Conservation (phyloP, 1,140 invertebrate species). For the Globodera rostochiensis region DNA sequence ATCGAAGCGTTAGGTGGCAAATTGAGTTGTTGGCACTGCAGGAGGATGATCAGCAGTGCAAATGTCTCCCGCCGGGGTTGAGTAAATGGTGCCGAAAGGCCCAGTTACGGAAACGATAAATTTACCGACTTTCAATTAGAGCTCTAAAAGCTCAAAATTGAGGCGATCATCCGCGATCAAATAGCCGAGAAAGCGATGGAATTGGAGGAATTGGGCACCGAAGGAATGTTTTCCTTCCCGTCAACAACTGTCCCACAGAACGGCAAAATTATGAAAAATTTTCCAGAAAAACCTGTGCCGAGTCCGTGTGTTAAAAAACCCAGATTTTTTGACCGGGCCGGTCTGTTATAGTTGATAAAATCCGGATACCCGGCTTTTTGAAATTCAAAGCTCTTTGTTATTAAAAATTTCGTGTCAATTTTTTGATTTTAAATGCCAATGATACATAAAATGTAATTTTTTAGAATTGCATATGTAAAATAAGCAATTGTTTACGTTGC, state of each 20-base stretch:
- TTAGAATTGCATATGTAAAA: not conserved
- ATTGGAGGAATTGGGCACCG: conserved; percentile 37
- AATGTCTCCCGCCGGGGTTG: conserved; percentile 36
- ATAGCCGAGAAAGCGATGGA: conserved; percentile 46
- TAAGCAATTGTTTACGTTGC: not conserved
- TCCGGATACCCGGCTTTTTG: not conserved
- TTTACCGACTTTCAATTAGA: conserved; percentile 8
- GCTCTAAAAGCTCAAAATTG: not conserved
- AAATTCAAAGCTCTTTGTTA: not conserved
- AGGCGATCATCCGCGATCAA: conserved; percentile 43
- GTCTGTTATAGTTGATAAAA: not conserved
- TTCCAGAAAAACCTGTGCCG: too few relatives aligned
- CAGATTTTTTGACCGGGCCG: too few relatives aligned
- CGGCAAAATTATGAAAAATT: not conserved
- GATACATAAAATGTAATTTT: not conserved
- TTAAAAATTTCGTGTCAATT: too few relatives aligned
- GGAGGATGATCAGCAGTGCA: conserved; percentile 41
- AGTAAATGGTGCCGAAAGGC: not conserved
- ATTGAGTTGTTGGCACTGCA: conserved; percentile 29
- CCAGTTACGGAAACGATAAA: not conserved
- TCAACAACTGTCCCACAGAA: not conserved
- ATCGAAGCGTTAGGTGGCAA: conserved; percentile 24
- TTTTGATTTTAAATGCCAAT: too few relatives aligned
- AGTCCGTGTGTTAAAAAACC: too few relatives aligned
- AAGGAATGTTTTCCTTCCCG: not conserved